phyloP scores from a whole-genome alignment of 2,888 invertebrate genomes.

The Dynastes hyllus region DNA sequence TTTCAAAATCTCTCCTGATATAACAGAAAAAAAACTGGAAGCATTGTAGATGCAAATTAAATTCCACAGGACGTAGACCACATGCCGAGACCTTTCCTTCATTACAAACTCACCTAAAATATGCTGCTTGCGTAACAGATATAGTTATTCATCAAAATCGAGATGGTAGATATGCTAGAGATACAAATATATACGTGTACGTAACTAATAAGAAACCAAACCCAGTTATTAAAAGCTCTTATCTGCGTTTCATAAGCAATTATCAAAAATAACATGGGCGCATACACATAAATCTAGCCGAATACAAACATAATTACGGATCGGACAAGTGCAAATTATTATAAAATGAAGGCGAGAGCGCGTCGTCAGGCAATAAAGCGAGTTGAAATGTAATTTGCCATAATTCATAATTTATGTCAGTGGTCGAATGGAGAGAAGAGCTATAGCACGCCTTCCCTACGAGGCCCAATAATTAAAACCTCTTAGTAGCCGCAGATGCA shows the following conservation, averaged over 20 bases:
- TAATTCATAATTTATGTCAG: conserved; percentile 59
- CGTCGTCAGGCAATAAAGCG: neutral
- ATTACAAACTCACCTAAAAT: neutral
- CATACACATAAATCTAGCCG: conserved; percentile 27
- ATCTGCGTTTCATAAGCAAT: conserved; percentile 45
- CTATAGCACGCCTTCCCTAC: conserved; percentile 54
- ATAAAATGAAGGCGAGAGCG: conserved; percentile 50
- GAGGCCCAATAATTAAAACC: conserved; percentile 56
- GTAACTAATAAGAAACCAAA: conserved; percentile 44
- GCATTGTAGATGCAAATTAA: conserved; percentile 21
- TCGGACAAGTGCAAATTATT: conserved; percentile 54
- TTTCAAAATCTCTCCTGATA: too few relatives aligned
- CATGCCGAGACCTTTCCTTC: conserved; percentile 1
- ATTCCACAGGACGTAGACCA: neutral
- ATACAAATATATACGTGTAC: neutral
- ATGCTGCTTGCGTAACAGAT: conserved; percentile 41
- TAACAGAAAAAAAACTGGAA: too few relatives aligned
- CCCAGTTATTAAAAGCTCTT: conserved; percentile 39
- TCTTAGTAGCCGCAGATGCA: conserved; percentile 58
- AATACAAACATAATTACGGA: conserved; percentile 51
- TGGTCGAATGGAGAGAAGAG: conserved; percentile 48
- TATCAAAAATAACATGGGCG: conserved; percentile 40
- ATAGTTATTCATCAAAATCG: conserved; percentile 43
- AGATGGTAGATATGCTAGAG: neutral
- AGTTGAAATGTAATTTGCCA: conserved; percentile 58